phyloP scores from a whole-genome alignment of 2,888 invertebrate species.

The Latrodectus hesperus region DNA sequence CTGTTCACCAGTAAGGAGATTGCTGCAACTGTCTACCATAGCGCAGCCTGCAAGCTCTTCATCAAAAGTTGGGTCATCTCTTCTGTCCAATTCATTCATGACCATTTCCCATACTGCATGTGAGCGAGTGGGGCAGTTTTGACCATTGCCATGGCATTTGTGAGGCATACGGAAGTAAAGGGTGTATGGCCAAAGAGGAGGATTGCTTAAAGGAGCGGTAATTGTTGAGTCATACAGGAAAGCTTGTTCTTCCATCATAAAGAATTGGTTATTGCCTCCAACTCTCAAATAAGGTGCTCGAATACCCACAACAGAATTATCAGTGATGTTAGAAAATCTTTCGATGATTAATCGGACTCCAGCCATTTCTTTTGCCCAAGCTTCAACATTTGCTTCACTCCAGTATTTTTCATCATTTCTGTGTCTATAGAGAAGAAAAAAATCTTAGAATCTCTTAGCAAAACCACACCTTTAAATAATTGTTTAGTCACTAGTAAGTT shows the following conservation, averaged over 20 bases:
- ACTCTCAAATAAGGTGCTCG: slow-evolving; percentile 92
- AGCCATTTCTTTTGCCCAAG: slow-evolving; percentile 96
- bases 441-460: not conserved
- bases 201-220: slow-evolving; percentile 89
- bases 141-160: slow-evolving; percentile 83
- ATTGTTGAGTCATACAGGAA: slow-evolving; percentile 96
- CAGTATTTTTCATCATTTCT: slow-evolving; percentile 94
- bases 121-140: slow-evolving; percentile 87
- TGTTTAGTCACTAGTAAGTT: too few species aligned
- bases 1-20: slow-evolving; percentile 92
- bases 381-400: slow-evolving; percentile 89
- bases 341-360: slow-evolving; percentile 85
- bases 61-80: slow-evolving; percentile 94
- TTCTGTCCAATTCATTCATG: slow-evolving; percentile 93
- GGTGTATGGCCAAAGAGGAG: slow-evolving; percentile 98
- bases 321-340: slow-evolving; percentile 91
- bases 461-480: too few species aligned
- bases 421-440: slow-evolving; percentile 75
- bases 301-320: slow-evolving; percentile 90
- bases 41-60: slow-evolving; percentile 93
- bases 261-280: slow-evolving; percentile 95
- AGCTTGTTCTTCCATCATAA: slow-evolving; percentile 97
- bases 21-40: slow-evolving; percentile 95
- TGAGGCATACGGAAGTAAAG: slow-evolving; percentile 97
- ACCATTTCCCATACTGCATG: slow-evolving; percentile 98